These are phyloP conservation scores for Maniola hyperantus DNA, from an alignment of 2,888 invertebrate genomes.

Conservation along the genomic window DNA sequence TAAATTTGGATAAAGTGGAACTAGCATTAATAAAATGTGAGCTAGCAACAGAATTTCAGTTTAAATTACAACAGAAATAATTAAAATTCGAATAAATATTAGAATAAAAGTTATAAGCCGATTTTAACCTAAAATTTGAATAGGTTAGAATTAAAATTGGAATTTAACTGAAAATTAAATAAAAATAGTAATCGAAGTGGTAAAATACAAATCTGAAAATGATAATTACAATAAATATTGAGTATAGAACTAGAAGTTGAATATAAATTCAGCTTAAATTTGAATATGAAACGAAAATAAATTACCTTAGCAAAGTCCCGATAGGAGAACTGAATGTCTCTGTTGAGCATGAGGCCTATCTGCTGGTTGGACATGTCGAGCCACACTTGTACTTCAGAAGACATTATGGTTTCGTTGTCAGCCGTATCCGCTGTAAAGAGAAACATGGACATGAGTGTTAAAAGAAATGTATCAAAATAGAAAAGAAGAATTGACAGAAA, in stretches of 20 bases:
- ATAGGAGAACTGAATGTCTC: conserved; percentile 93
- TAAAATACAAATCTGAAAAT: too few species aligned
- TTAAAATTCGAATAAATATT: background rate
- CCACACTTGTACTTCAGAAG: conserved; percentile 94
- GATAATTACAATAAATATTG: too few species aligned
- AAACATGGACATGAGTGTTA: too few species aligned
- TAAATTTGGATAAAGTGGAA: background rate
- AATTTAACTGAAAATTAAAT: background rate
- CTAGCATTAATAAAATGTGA: background rate
- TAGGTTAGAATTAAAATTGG: background rate
- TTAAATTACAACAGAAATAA: background rate
- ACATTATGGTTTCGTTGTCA: conserved; percentile 92
- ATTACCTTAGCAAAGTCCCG: conserved; percentile 89
- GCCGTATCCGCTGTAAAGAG: conserved; percentile 84
- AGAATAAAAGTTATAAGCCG: background rate
- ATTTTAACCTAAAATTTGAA: background rate
- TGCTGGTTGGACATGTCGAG: conserved; percentile 98
- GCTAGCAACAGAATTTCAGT: background rate
- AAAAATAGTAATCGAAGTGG: too few species aligned
- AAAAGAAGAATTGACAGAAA: too few species aligned
- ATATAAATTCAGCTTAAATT: background rate
- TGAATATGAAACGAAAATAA: background rate
- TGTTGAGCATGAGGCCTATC: conserved; percentile 93
- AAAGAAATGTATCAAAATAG: background rate
- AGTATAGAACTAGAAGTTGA: too few species aligned